A percentile compares a stretch with the other conserved stretches of the same genome.
Conservation (phyloP, 2,888 invertebrate species). For the Magallana nippona region DNA sequence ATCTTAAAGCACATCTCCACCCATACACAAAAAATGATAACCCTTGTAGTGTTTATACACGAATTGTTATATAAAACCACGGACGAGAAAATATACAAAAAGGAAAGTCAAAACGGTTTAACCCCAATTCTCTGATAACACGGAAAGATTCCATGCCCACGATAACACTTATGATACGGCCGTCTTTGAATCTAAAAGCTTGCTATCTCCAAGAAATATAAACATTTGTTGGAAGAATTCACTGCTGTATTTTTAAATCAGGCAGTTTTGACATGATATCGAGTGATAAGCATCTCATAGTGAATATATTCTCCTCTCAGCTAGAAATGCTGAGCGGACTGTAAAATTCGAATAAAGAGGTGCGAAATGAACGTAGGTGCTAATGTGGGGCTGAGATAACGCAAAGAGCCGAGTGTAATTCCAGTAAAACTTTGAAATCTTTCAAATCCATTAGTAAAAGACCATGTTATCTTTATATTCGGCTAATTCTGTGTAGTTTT, state of each 20-base stretch:
- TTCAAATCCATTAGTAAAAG: too few species aligned
- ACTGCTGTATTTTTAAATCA: not conserved
- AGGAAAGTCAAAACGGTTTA: slow-evolving; percentile 1
- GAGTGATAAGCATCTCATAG: not conserved
- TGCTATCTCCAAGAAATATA: slow-evolving; percentile 24
- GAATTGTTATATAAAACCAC: not conserved
- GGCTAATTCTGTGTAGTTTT: too few species aligned
- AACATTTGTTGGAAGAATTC: slow-evolving; percentile 12
- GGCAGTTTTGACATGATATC: not conserved
- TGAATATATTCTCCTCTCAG: slow-evolving; percentile 3
- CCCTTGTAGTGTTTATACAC: not conserved
- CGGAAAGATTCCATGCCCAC: not conserved
- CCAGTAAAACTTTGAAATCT: not conserved
- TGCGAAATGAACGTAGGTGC: not conserved
- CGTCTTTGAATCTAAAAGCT: not conserved
- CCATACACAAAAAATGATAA: not conserved
- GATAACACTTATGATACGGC: slow-evolving; percentile 20
- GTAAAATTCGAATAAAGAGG: not conserved
- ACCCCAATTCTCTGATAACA: slow-evolving; percentile 7
- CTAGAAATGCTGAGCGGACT: not conserved
- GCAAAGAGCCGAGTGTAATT: not conserved
- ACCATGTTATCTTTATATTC: too few species aligned
- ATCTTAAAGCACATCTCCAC: not conserved
- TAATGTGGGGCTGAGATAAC: not conserved
- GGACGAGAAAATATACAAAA: slow-evolving; percentile 2